These are phyloP conservation scores for Miltochrista miniata DNA, from an alignment of 2,888 invertebrate species.

Conservation along the genomic window DNA sequence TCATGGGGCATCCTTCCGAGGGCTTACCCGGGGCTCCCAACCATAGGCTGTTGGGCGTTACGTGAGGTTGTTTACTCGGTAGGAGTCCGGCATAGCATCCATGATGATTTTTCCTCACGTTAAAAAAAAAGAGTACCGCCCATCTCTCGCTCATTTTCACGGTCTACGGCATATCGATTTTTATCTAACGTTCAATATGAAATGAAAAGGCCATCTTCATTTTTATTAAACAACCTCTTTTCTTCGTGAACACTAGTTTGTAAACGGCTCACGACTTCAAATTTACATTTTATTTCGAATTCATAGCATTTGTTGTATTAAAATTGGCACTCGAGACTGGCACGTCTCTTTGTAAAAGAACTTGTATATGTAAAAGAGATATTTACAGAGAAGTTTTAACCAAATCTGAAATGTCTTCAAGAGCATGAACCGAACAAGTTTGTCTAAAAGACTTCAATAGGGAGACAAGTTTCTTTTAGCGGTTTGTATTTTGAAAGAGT, in stretches of 20 bases:
- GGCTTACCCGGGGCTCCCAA: too few relatives aligned
- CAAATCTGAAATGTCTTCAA: not conserved
- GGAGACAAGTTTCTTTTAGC: not conserved
- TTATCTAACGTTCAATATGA: constrained; percentile 13
- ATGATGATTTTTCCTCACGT: too few relatives aligned
- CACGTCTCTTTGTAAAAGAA: not conserved
- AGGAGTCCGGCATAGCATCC: too few relatives aligned
- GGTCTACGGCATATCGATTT: too few relatives aligned
- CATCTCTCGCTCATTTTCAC: too few relatives aligned
- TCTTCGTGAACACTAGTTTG: not conserved
- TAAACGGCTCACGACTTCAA: not conserved
- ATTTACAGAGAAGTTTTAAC: not conserved
- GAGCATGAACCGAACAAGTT: not conserved
- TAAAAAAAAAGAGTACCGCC: too few relatives aligned
- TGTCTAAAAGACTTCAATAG: not conserved
- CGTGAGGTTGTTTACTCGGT: too few relatives aligned
- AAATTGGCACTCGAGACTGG: not conserved
- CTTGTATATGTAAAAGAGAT: not conserved
- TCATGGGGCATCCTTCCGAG: too few relatives aligned
- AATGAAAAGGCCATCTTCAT: constrained; percentile 17
- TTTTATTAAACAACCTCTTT: constrained; percentile 8
- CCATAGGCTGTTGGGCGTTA: too few relatives aligned
- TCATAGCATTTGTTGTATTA: not conserved
- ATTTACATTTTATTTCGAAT: constrained; percentile 3
- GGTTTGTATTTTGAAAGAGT: not conserved